Evolutionary conservation across 92 coral and sea anemone species (phyloP).

Genomic region (Palythoa heliodiscus): DNA sequence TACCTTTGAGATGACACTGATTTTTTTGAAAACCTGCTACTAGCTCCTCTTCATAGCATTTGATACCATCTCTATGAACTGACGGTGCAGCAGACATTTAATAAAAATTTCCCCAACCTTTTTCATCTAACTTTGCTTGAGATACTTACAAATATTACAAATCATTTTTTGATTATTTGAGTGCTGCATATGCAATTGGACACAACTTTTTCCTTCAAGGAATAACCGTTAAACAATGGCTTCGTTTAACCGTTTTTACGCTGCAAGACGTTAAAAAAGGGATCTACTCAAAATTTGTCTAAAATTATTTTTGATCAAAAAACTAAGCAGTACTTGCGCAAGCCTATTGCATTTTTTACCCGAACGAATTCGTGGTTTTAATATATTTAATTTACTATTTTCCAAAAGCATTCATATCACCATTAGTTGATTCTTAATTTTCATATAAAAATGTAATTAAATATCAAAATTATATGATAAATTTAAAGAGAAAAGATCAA

Average conservation of each 20-base stretch:
- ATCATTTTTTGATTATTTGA: background rate
- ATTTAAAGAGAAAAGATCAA: too few species aligned
- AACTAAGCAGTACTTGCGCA: background rate
- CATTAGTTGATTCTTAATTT: too few species aligned
- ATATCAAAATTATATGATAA: too few species aligned
- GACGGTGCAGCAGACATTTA: too few species aligned
- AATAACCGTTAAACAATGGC: constrained; percentile 12
- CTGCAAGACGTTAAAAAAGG: background rate
- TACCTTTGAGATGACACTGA: too few species aligned
- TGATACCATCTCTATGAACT: too few species aligned
- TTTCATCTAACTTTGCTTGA: background rate
- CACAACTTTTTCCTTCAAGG: constrained; percentile 7
- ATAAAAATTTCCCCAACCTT: too few species aligned
- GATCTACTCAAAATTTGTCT: background rate
- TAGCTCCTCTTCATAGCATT: too few species aligned
- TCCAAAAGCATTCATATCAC: too few species aligned
- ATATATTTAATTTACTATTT: too few species aligned
- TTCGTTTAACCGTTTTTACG: background rate
- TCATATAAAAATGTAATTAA: too few species aligned
- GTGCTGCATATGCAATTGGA: background rate
- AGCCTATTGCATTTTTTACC: background rate
- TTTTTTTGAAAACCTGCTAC: too few species aligned
- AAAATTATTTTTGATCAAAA: background rate
- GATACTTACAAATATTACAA: background rate
- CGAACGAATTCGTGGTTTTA: background rate